These are phyloP conservation scores for Hyla sarda DNA, from an alignment of 2,113 vertebrate species.

Conservation along the genomic window DNA sequence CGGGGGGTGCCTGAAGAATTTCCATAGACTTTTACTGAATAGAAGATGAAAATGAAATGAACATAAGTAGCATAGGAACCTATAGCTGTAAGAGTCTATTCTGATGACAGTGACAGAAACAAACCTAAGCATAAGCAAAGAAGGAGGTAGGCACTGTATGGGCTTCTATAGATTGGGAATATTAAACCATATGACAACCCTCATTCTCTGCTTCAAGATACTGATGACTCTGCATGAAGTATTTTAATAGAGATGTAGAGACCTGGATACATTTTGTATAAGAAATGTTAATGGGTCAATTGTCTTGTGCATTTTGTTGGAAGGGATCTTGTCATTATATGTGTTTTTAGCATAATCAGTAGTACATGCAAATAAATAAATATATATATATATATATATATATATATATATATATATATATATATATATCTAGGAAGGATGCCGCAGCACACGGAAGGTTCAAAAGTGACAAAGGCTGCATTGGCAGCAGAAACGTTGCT, in stretches of 20 bases:
- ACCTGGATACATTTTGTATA: not conserved
- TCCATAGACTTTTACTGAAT: not conserved
- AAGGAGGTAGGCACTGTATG: not conserved
- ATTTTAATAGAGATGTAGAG: too few species aligned
- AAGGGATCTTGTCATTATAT: not conserved
- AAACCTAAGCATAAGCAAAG: not conserved
- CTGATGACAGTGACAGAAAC: not conserved
- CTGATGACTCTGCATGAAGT: too few species aligned
- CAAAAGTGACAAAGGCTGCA: too few species aligned
- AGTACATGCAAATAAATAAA: too few species aligned
- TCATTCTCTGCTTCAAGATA: too few species aligned
- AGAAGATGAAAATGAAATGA: not conserved
- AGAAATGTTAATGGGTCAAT: not conserved
- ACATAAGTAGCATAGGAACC: not conserved
- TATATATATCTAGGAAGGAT: too few species aligned
- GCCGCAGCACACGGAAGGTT: too few species aligned
- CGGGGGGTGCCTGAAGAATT: not conserved
- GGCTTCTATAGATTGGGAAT: not conserved
- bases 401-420: too few species aligned
- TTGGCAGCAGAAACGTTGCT: too few species aligned
- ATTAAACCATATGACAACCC: not conserved
- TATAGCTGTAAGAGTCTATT: not conserved
- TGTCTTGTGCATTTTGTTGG: not conserved
- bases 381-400: too few species aligned
- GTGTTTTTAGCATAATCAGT: too few species aligned